Evolutionary conservation across 92 coral and sea anemone genomes (phyloP).

Genomic region (Siderastrea siderea): DNA sequence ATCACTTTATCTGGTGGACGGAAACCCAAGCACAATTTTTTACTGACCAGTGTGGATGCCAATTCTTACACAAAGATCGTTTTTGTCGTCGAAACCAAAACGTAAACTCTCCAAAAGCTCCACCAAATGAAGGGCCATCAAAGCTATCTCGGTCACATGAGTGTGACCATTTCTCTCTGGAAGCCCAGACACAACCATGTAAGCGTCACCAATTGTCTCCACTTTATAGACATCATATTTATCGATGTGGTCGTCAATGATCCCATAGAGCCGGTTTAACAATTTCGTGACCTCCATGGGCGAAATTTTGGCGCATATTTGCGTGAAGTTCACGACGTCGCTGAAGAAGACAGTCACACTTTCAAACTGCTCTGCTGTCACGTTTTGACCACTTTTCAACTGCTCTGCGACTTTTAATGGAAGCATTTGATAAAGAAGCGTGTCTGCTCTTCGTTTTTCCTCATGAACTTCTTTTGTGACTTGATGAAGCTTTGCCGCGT

Average conservation of each 20-base stretch:
- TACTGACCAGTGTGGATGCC: constrained; percentile 65
- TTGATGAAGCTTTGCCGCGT: constrained; percentile 61
- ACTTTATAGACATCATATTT: constrained; percentile 88
- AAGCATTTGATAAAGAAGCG: constrained; percentile 62
- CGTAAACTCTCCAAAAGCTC: constrained; percentile 32
- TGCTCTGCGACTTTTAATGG: constrained; percentile 63
- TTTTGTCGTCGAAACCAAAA: constrained; percentile 19
- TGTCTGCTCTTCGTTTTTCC: constrained; percentile 73
- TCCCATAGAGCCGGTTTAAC: constrained; percentile 77
- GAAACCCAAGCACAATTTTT: too few species aligned
- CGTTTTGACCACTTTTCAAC: constrained; percentile 45
- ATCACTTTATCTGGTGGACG: neutral
- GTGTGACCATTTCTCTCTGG: constrained; percentile 50
- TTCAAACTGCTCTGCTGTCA: constrained; percentile 63
- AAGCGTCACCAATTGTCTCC: constrained; percentile 88
- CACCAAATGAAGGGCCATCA: constrained; percentile 63
- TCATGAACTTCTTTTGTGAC: constrained; percentile 64
- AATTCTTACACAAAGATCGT: constrained; percentile 43
- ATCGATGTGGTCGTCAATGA: constrained; percentile 78
- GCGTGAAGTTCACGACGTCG: constrained; percentile 62
- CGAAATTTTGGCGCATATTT: constrained; percentile 68
- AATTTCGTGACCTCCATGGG: constrained; percentile 77
- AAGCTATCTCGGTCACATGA: constrained; percentile 52
- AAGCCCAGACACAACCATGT: constrained; percentile 82
- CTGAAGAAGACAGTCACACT: constrained; percentile 67